Base-by-base conservation (phyloP, 2,888 invertebrate genomes). In the Ecdyonurus torrentis region DNA sequence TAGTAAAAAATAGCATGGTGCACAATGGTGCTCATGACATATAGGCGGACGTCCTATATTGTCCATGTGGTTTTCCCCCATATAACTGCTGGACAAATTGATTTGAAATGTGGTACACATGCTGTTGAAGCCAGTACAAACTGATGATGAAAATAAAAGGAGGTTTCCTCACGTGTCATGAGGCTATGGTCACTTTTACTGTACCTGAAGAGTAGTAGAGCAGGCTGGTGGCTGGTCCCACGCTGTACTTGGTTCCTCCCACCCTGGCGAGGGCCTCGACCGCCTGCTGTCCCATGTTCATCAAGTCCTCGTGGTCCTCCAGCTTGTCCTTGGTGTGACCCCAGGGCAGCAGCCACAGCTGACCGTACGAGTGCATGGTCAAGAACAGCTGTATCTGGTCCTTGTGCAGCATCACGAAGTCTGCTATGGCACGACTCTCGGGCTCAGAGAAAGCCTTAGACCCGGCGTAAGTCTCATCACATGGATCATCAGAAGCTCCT, bases 391-490 rank as follows among this genome's bases (percentile, higher is more conserved):
- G 64, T 64, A 73, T 67, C 25, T 65, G 63, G 18, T 72, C 70
- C 10, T 69, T 67, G 66, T 70, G 69, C 25, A 70, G 70, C 68
- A 71, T 81, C 79, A 66, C 83, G 82, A 83, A 84, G 65, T 81
- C 79, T 0, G 85, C 81, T 52, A 86, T 79, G 0, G 85, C 83
- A 66, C 79, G 77, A 0, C 85, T 86, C 75, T 91, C 90, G 0
- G 87, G 86, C 70, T 91, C 90, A 3, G 89, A 89, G 72, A 88
- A 88, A 1, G 87, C 81, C 22, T 77, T 73, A 0, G 84, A 79
- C 0, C 91, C 91, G 0, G 84, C 82, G 72, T 83, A 91, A 66
- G 84, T 84, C 61, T 90, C 89, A 22, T 83, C 82, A 70, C 90
- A 90, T 1, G 84, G 83, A 70, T 86, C 83, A 1, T 70, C 74